Conservation (phyloP, 2,797 vertebrate species). For the Bovichtus diacanthus region DNA sequence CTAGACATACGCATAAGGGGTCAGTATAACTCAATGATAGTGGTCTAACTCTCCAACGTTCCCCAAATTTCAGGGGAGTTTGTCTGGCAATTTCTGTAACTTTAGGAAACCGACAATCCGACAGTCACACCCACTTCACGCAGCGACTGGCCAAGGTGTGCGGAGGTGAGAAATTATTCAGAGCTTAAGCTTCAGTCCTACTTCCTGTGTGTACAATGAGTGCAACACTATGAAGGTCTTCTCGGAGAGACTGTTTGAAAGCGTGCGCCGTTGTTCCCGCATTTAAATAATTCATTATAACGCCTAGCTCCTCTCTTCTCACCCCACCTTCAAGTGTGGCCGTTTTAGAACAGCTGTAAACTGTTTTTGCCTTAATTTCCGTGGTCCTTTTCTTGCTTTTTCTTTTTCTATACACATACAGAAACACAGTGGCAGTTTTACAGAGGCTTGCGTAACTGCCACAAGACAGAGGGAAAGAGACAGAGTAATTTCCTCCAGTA, state of each 20-base stretch:
- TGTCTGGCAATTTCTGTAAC: neutral
- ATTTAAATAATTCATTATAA: slow-evolving; percentile 4
- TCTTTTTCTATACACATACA: neutral
- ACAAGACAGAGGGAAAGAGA: slow-evolving; percentile 19
- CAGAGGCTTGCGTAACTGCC: slow-evolving; percentile 2
- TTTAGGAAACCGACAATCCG: neutral
- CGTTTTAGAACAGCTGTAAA: neutral
- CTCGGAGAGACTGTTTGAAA: neutral
- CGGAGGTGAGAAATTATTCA: neutral
- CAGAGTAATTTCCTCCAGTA: slow-evolving; percentile 35
- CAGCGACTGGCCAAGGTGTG: neutral
- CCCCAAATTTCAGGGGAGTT: neutral
- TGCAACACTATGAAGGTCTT: neutral
- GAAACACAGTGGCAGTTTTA: neutral
- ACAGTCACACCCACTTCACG: neutral
- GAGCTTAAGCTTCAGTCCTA: neutral
- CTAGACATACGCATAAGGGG: neutral
- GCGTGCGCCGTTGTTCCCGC: neutral
- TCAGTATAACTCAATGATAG: neutral
- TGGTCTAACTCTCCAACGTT: neutral
- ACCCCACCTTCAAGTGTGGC: neutral
- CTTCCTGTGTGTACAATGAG: neutral
- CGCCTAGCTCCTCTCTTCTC: neutral
- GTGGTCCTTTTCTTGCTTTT: neutral
- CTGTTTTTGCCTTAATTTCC: neutral